These are phyloP conservation scores for Furnarius figulus DNA, from an alignment of 2,113 vertebrate species.

Conservation along the genomic window DNA sequence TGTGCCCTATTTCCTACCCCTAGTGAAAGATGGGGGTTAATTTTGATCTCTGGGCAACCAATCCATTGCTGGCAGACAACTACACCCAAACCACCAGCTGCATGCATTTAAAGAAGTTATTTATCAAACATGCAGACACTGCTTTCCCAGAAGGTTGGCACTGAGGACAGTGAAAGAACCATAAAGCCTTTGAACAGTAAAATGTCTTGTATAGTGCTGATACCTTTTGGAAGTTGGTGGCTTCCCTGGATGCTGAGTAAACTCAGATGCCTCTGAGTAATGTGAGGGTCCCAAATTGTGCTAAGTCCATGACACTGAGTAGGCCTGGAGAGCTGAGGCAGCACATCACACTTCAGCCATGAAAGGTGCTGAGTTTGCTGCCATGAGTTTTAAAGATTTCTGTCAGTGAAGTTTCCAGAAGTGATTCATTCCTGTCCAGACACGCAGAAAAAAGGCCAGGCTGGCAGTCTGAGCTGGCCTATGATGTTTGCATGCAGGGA, in stretches of 20 bases:
- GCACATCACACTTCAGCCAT: not conserved
- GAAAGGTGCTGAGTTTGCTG: not conserved
- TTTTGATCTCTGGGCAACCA: not conserved
- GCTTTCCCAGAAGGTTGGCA: not conserved
- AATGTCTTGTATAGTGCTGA: not conserved
- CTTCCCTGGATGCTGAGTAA: not conserved
- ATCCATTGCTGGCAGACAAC: not conserved
- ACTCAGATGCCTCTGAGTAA: not conserved
- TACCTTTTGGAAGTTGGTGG: not conserved
- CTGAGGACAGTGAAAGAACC: not conserved
- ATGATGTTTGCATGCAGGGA: not conserved
- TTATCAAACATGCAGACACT: not conserved
- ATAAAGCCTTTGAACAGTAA: not conserved
- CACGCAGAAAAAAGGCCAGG: not conserved
- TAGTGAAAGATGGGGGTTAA: not conserved
- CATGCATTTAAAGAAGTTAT: not conserved
- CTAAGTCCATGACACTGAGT: not conserved
- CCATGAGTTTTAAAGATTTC: not conserved
- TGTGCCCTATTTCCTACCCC: not conserved
- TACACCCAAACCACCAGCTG: not conserved
- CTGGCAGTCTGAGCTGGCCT: not conserved
- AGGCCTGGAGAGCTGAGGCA: not conserved
- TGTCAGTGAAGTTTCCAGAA: not conserved
- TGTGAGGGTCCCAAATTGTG: not conserved
- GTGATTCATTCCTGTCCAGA: not conserved